Evolutionary conservation across 2,797 vertebrate species (phyloP), one percentile per base, ranked within the genome.

Genomic region (Sebastolobus alascanus): DNA sequence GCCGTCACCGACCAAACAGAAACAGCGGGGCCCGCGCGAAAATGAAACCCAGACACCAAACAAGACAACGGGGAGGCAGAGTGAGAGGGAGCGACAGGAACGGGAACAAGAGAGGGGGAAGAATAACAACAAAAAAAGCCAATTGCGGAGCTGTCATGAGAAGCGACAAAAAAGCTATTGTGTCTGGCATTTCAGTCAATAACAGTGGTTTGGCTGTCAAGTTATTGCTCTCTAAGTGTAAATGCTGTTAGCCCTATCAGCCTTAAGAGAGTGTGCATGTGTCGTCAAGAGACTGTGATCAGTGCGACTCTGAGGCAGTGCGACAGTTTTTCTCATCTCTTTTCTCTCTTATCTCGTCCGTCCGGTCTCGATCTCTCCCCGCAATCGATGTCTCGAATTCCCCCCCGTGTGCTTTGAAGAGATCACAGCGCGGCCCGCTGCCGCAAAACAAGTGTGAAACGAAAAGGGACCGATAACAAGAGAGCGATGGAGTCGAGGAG

Each of bases 391-490:
- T 84, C 83, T 89, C 72, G 78, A 81, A 25, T 25, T 91, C 86
- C 85, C 86, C 89, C 35, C 80, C 1, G 10, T 29, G 88, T 12
- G 88, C 82, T 92, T 88, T 84, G 76, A 87, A 88, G 81, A 90
- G 87, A 93, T 88, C 92, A 91, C 86, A 91, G 86, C 59, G 22
- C 82, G 35, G 86, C 70, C 87, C 58, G 82, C 87, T 75, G 86
- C 75, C 73, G 87, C 25, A 80, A 90, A 89, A 90, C 77, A 85
- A 93, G 91, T 90, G 88, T 88, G 89, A 92, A 92, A 93, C 90
- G 84, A 86, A 90, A 89, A 85, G 73, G 80, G 83, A 84, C 75
- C 68, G 87, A 89, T 81, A 92, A 87, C 82, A 46, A 72, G 61
- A 86, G 81, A 71, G 67, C 58, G 88, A 84, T 50, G 75, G 82